Evolutionary conservation across 2,113 vertebrate species (phyloP).

Genomic region (Madoqua kirkii): DNA sequence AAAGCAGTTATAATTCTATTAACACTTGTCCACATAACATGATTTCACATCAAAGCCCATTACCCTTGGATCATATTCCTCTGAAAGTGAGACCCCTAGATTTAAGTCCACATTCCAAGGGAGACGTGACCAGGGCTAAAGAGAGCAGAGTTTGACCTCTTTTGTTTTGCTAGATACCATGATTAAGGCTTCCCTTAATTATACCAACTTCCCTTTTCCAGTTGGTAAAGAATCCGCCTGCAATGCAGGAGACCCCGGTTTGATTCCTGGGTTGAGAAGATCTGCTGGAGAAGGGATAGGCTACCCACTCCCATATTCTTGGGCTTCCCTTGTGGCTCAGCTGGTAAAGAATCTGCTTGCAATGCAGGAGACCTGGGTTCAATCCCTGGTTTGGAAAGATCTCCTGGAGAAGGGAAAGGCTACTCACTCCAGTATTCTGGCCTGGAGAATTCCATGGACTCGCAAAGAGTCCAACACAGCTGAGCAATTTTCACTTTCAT

Average conservation of each 20-base stretch:
- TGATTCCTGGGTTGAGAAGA: neutral
- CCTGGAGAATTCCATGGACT: neutral
- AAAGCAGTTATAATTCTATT: neutral
- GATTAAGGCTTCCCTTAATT: neutral
- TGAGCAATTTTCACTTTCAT: neutral
- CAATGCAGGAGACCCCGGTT: neutral
- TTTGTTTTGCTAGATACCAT: neutral
- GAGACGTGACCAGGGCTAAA: neutral
- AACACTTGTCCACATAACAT: neutral
- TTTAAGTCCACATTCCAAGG: neutral
- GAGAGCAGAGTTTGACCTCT: neutral
- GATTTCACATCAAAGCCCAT: neutral
- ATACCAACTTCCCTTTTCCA: neutral
- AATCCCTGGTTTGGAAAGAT: neutral
- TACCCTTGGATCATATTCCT: neutral
- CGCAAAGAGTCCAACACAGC: fast-evolving
- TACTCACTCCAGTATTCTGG: neutral
- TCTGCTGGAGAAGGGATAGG: neutral
- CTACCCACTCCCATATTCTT: neutral
- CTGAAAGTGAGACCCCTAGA: neutral
- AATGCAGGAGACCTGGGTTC: neutral
- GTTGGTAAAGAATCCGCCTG: neutral
- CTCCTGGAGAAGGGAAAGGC: neutral
- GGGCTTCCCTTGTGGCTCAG: neutral
- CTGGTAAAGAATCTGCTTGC: neutral